phyloP scores from a whole-genome alignment of 2,797 vertebrate genomes.

The Spinus olivaceus region DNA sequence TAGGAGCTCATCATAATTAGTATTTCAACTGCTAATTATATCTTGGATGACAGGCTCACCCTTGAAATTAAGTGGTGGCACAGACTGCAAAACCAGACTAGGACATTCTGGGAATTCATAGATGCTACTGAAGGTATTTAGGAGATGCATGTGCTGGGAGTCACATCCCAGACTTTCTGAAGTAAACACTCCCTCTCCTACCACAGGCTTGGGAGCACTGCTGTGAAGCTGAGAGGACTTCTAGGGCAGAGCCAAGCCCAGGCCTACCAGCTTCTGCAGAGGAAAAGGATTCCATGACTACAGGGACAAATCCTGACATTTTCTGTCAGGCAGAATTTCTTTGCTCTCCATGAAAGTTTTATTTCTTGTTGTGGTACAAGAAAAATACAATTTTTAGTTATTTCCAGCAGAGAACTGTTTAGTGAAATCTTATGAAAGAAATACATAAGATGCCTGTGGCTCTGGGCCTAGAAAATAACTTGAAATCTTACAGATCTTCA shows the following conservation, averaged over 20 bases:
- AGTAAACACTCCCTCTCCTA: not conserved
- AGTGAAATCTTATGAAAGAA: slow-evolving; percentile 16
- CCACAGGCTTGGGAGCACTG: not conserved
- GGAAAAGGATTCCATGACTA: not conserved
- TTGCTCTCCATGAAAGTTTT: not conserved
- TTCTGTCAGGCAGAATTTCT: not conserved
- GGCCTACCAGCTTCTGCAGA: not conserved
- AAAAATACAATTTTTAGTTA: not conserved
- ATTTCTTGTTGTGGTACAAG: not conserved
- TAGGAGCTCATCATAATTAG: not conserved
- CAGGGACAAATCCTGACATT: not conserved
- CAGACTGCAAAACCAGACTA: not conserved
- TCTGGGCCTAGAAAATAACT: not conserved
- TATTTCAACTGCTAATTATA: not conserved
- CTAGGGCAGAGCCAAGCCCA: not conserved
- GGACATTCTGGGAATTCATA: not conserved
- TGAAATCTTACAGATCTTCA: not conserved
- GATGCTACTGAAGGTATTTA: not conserved
- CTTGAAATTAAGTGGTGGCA: not conserved
- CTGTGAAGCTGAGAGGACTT: not conserved
- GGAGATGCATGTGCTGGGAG: not conserved
- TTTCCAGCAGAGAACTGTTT: slow-evolving; percentile 16
- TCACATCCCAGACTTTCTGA: not conserved
- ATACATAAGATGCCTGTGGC: not conserved
- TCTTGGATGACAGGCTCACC: not conserved